These are phyloP conservation scores for Polydrusus cervinus DNA, from an alignment of 2,888 invertebrate species.

Conservation along the genomic window DNA sequence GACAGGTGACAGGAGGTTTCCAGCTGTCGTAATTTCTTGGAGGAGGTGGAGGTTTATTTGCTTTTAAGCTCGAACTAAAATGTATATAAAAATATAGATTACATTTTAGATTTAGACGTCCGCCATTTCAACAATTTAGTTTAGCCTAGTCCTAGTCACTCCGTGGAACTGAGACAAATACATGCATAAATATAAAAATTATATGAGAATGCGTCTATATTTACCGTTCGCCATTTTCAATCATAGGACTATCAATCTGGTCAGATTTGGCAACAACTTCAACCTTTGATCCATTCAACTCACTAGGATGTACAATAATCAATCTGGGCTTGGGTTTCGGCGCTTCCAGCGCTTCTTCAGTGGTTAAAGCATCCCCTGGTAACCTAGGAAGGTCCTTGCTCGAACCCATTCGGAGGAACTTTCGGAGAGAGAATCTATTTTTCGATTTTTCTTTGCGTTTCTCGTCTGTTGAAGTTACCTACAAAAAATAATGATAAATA, in stretches of 20 bases:
- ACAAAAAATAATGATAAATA: too few species aligned
- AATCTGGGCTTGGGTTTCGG: conserved; percentile 69
- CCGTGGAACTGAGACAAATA: too few species aligned
- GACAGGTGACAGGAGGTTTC: conserved; percentile 74
- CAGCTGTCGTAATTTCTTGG: conserved; percentile 75
- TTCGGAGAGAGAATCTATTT: conserved; percentile 86
- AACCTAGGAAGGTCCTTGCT: conserved; percentile 80
- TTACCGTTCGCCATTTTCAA: conserved; percentile 44
- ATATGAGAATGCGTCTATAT: neutral
- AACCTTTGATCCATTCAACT: conserved; percentile 86
- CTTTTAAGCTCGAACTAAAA: conserved; percentile 41
- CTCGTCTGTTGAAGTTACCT: conserved; percentile 63
- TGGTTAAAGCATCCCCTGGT: conserved; percentile 67
- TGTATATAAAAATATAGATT: too few species aligned
- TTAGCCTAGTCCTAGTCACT: too few species aligned
- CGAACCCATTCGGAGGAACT: conserved; percentile 86
- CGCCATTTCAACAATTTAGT: too few species aligned
- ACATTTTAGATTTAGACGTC: too few species aligned
- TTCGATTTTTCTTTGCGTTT: conserved; percentile 82
- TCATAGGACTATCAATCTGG: conserved; percentile 32
- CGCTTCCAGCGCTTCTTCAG: conserved; percentile 47
- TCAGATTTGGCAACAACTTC: conserved; percentile 77
- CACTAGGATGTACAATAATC: conserved; percentile 91
- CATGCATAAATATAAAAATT: too few species aligned
- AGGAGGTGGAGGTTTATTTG: conserved; percentile 81